Base-by-base conservation (phyloP, 2,888 invertebrate species). In the Macrosoma leucophasiata region DNA sequence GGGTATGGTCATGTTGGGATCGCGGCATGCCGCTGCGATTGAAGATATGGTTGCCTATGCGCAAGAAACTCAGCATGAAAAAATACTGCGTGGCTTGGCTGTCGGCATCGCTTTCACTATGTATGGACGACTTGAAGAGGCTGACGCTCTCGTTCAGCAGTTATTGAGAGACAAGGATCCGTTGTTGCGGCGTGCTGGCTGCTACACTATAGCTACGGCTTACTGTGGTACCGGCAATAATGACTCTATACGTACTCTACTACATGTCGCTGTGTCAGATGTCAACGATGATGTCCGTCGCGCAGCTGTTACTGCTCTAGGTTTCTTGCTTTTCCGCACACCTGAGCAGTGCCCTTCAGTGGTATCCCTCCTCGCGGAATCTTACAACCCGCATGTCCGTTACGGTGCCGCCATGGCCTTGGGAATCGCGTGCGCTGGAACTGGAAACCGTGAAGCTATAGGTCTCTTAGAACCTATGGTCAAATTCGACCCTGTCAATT, bases 321-420 rank as follows among this genome's bases (percentile, higher is more conserved):
- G 99, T 52, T 99, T 99, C 72, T 88, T 99, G 32, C 86, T 99
- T 43, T 98, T 98, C 88, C 91, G 96, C 59, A 96, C 95, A 1
- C 97, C 98, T 1, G 98, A 98, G 64, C 98, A 98, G 62, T 95
- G 95, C 59, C 98, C 98, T 2, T 96, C 96, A 47, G 97, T 99
- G 4, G 98, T 99, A 2, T 97, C 97, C 1, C 86, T 99, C 9
- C 81, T 99, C 43, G 97, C 98, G 0, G 99, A 99, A 72, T 98
- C 97, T 41, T 99, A 99, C 86, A 99, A 99, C 69, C 98, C 98
- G 1, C 98, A 99, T 68, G 98, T 99, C 1, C 91, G 99, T 33
- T 99, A 98, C 68, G 99, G 99, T 8, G 98, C 99, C 6, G 99
- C 98, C 4, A 97, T 99, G 96, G 99, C 99, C 2, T 74, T 99